Evolutionary conservation across 2,113 vertebrate genomes (phyloP).

Genomic region (Anguilla japonica): DNA sequence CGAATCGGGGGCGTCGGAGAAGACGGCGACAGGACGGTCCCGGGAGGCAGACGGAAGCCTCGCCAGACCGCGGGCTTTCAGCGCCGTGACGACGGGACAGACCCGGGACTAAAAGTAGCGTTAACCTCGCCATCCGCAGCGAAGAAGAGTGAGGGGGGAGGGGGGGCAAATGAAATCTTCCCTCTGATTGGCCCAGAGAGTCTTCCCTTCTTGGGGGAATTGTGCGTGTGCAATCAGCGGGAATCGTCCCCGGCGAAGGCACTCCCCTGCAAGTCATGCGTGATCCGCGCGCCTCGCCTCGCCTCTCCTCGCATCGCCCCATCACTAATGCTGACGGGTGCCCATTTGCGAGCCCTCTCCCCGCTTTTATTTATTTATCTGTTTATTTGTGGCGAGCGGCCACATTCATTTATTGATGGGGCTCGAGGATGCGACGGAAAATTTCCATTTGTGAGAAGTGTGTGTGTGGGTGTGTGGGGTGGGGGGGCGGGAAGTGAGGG

Average conservation of each 20-base stretch:
- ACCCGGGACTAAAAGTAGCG: conserved; percentile 20
- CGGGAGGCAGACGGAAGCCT: conserved; percentile 26
- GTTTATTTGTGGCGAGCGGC: conserved; percentile 66
- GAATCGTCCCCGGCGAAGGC: conserved; percentile 43
- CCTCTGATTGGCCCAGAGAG: conserved; percentile 28
- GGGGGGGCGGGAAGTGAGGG: background rate
- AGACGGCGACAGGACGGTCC: conserved; percentile 19
- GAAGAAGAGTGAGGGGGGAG: background rate
- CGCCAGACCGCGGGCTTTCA: conserved; percentile 29
- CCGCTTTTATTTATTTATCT: conserved; percentile 75
- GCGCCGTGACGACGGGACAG: conserved; percentile 25
- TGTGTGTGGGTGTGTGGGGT: background rate
- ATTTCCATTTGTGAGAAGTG: conserved; percentile 60
- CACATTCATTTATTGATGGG: conserved; percentile 71
- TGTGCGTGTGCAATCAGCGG: conserved; percentile 39
- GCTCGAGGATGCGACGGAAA: conserved; percentile 53
- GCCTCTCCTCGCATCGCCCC: conserved; percentile 56
- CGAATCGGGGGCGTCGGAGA: background rate
- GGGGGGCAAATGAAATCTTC: conserved; percentile 22
- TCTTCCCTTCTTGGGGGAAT: conserved; percentile 4
- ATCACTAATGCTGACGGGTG: conserved; percentile 71
- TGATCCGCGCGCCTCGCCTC: conserved; percentile 47
- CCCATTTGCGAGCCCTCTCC: conserved; percentile 60
- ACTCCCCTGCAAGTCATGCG: conserved; percentile 56
- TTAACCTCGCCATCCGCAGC: conserved; percentile 26